Evolutionary conservation across 2,888 invertebrate species (phyloP).

Genomic region (Isoperla grammatica): DNA sequence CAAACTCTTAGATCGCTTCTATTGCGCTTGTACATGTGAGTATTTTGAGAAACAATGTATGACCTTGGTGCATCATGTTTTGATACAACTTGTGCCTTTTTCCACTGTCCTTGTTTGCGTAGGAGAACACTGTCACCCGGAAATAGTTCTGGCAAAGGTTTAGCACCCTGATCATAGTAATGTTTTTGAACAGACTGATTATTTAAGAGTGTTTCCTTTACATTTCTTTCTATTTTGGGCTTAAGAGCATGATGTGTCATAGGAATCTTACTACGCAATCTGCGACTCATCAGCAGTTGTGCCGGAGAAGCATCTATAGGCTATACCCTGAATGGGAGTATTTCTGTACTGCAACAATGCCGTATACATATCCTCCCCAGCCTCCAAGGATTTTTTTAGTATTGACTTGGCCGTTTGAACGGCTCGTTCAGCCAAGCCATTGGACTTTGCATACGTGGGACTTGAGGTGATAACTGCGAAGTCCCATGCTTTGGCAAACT

Average conservation of each 20-base stretch:
- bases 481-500: conserved; percentile 32
- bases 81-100: background rate
- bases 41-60: background rate
- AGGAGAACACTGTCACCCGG: background rate
- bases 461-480: conserved; percentile 30
- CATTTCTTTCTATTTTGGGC: conserved; percentile 1
- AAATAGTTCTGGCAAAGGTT: background rate
- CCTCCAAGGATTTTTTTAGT: conserved; percentile 28
- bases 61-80: conserved; percentile 1
- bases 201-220: background rate
- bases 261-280: conserved; percentile 3
- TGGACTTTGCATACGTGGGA: conserved; percentile 33
- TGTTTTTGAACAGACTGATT: conserved; percentile 2
- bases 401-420: conserved; percentile 30
- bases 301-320: conserved; percentile 6
- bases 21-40: conserved; percentile 5
- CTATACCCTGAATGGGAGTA: conserved; percentile 1
- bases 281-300: background rate
- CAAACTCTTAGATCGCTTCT: background rate
- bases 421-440: conserved; percentile 33
- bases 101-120: background rate
- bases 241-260: no score
- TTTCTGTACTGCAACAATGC: conserved; percentile 17
- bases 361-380: conserved; percentile 3
- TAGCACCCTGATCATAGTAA: conserved; percentile 9